Base-by-base conservation (phyloP, 1,140 invertebrate species). In the Pseudobourletiella spinata region DNA sequence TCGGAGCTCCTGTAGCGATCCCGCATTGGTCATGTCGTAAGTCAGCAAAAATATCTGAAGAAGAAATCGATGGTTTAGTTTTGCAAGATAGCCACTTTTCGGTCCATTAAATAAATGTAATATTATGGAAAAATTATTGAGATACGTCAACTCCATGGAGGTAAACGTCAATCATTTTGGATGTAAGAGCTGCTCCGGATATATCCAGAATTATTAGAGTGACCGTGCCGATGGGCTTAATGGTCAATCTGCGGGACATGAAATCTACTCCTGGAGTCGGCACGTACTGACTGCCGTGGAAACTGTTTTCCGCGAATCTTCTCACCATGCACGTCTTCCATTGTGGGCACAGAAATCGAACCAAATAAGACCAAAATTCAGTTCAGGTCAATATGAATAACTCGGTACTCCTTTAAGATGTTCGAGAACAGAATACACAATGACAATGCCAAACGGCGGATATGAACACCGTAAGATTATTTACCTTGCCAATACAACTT, bases 151-250 rank as follows among this genome's bases (percentile, higher is more conserved):
- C 64, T 15, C 55, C 57, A 20, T 66, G 59, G 4, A 70, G 46
- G 50, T 70, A 70, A n/a, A 70, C 61, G 25, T 60, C 35, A 22
- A 70, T 25, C 68, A 70, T 70, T 63, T 70, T 70, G 1, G 68
- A 70, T n/a, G 51, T 57, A 1, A 70, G 28, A 15, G 68, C 68
- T 29, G 42, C 24, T 14, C 64, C 62, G 6, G 61, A 62, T 25
- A 70, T 66, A 43, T 70, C 68, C 25, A 66, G 25, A 20, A 70
- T 66, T 3, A 70, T 65, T 8, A 70, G 26, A 2, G 64, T 70
- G 1, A 66, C 61, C 16, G 65, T 67, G 18, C 64, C 64, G 11
- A 67, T 28, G 8, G 68, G 62, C 22, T 66, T 67, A 6, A 66
- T 51, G 20, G 44, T 59, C 51, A 66, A 56, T 58, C 68, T 22